Conservation (phyloP, 1,140 invertebrate species). For the Scylla paramamosain region DNA sequence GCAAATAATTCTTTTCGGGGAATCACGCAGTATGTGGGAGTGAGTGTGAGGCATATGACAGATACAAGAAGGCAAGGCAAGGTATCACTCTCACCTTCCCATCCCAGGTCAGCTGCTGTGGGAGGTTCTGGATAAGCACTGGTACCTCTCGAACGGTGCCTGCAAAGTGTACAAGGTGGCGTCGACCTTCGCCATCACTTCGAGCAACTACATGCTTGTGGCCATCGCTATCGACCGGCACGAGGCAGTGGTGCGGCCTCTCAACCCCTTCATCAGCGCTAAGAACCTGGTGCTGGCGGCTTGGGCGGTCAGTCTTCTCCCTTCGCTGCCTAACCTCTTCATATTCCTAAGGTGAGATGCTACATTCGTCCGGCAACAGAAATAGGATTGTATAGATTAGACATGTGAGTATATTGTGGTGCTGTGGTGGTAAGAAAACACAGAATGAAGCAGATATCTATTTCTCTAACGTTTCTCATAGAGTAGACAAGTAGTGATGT, state of each 20-base stretch:
- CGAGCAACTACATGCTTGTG: slow-evolving; percentile 81
- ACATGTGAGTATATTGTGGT: no score
- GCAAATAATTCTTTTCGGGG: no score
- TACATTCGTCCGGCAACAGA: no score
- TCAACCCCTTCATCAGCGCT: slow-evolving; percentile 77
- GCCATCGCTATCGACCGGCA: slow-evolving; percentile 81
- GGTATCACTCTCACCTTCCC: not conserved
- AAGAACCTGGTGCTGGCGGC: slow-evolving; percentile 67
- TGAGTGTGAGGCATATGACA: no score
- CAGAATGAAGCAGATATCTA: no score
- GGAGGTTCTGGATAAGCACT: slow-evolving; percentile 65
- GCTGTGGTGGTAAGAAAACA: no score
- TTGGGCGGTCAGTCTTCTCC: slow-evolving; percentile 66
- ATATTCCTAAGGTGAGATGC: slow-evolving; percentile 45
- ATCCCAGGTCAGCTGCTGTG: slow-evolving; percentile 66
- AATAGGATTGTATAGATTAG: no score
- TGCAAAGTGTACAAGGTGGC: slow-evolving; percentile 65
- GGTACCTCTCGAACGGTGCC: slow-evolving; percentile 60
- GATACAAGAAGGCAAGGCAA: no score
- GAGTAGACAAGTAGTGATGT: no score
- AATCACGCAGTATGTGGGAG: no score
- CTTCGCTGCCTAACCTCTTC: slow-evolving; percentile 65
- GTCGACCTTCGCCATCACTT: slow-evolving; percentile 79
- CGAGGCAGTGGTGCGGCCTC: slow-evolving; percentile 80
- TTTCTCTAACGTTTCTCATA: no score